A percentile compares a stretch with the other conserved stretches of the same genome.
These are phyloP conservation scores for Telenomus remus DNA, from an alignment of 1,140 invertebrate genomes.

Conservation along the genomic window DNA sequence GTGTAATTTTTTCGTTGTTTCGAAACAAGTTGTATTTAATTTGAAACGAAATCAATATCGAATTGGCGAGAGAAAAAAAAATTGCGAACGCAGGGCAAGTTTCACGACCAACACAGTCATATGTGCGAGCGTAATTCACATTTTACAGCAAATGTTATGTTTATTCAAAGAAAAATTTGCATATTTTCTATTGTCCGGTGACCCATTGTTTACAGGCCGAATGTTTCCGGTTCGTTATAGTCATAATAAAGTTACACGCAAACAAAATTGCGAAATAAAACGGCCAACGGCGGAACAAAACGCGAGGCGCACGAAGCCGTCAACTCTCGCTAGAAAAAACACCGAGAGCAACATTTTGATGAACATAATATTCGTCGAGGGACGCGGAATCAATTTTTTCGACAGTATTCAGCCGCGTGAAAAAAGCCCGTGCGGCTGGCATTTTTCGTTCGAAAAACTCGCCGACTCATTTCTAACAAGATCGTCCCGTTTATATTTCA, in stretches of 20 bases:
- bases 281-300: constrained; percentile 45
- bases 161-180: constrained; percentile 61
- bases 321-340: constrained; percentile 21
- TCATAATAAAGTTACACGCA: constrained; percentile 60
- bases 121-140: constrained; percentile 43
- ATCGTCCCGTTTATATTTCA: too few relatives aligned
- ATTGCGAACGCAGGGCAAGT: background rate
- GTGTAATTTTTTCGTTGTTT: too few relatives aligned
- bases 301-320: constrained; percentile 32
- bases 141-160: constrained; percentile 59
- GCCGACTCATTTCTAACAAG: too few relatives aligned
- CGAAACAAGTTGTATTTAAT: constrained; percentile 55
- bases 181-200: constrained; percentile 56
- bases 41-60: constrained; percentile 55
- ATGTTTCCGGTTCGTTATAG: constrained; percentile 58
- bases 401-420: background rate
- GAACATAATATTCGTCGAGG: constrained; percentile 33
- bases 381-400: constrained; percentile 22
- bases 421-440: too few relatives aligned
- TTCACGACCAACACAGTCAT: constrained; percentile 39
- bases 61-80: constrained; percentile 28
- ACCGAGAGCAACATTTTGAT: constrained; percentile 36
- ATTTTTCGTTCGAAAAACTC: too few relatives aligned
- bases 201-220: constrained; percentile 56
- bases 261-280: constrained; percentile 60